phyloP scores from a whole-genome alignment of 2,113 vertebrate species.

The Mastomys coucha region DNA sequence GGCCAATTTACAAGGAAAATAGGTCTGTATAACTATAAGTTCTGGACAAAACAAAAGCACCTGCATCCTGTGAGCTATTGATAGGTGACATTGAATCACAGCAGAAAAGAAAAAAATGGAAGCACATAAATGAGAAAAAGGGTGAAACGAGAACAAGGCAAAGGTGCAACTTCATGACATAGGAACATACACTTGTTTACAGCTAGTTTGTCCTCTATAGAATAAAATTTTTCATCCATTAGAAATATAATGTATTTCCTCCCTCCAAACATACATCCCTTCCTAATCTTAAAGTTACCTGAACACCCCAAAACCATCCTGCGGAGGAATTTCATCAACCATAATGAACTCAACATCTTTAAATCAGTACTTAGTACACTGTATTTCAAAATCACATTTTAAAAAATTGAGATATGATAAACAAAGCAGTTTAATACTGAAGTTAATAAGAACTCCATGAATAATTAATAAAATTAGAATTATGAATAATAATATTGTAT shows the following conservation, averaged over 20 bases:
- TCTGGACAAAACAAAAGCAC: neutral
- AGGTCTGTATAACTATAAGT: neutral
- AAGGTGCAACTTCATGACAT: rapidly evolving
- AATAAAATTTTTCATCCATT: neutral
- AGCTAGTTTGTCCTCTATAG: neutral
- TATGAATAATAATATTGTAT: neutral
- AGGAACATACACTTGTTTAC: neutral
- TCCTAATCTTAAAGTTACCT: neutral
- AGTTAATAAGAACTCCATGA: neutral
- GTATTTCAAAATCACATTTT: rapidly evolving
- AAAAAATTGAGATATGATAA: neutral
- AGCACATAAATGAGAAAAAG: rapidly evolving
- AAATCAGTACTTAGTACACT: neutral
- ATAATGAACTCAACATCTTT: neutral
- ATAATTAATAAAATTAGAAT: neutral
- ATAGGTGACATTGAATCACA: rapidly evolving
- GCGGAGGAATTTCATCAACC: neutral
- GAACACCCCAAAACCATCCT: neutral
- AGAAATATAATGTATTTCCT: neutral
- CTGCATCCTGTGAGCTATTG: neutral
- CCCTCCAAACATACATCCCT: neutral
- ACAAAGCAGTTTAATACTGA: neutral
- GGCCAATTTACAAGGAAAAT: neutral
- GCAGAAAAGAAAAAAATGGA: neutral
- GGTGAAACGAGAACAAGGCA: neutral